phyloP scores from a whole-genome alignment of 1,140 invertebrate species.

The Drosophila fuyamai region DNA sequence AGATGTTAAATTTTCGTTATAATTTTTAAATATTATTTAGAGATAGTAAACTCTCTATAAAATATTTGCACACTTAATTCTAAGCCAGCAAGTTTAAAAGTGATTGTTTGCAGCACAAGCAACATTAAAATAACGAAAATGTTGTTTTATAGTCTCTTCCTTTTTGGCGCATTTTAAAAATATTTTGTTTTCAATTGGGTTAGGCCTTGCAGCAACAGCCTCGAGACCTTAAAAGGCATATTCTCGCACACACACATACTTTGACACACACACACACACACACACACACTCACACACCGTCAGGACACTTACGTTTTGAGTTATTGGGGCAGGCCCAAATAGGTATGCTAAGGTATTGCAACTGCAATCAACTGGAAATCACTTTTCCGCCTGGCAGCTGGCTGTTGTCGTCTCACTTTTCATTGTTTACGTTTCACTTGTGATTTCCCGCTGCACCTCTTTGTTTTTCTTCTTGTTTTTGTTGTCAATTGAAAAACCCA shows the following conservation, averaged over 20 bases:
- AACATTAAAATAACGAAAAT: neutral
- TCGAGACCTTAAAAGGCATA: neutral
- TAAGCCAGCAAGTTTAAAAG: too few species aligned
- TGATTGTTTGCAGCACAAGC: too few species aligned
- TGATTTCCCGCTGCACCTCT: constrained; percentile 12
- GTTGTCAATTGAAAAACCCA: constrained; percentile 18
- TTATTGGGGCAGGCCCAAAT: constrained; percentile 39
- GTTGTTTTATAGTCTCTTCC: neutral
- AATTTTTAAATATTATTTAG: too few species aligned
- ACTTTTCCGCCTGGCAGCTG: constrained; percentile 40
- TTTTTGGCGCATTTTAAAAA: neutral
- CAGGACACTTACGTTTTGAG: constrained; percentile 30
- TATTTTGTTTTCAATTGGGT: constrained; percentile 1
- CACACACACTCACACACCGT: neutral
- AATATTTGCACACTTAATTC: too few species aligned
- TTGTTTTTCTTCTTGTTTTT: constrained; percentile 23
- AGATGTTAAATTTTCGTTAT: too few species aligned
- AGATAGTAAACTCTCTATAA: too few species aligned
- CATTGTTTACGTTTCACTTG: constrained; percentile 60
- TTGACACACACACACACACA: neutral
- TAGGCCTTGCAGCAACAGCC: constrained; percentile 15
- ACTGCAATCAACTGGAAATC: constrained; percentile 43
- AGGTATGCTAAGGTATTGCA: constrained; percentile 34
- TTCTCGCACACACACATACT: neutral
- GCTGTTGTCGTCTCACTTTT: constrained; percentile 33